Conservation (phyloP, 2,888 invertebrate genomes). For the Mylabris sibirica region DNA sequence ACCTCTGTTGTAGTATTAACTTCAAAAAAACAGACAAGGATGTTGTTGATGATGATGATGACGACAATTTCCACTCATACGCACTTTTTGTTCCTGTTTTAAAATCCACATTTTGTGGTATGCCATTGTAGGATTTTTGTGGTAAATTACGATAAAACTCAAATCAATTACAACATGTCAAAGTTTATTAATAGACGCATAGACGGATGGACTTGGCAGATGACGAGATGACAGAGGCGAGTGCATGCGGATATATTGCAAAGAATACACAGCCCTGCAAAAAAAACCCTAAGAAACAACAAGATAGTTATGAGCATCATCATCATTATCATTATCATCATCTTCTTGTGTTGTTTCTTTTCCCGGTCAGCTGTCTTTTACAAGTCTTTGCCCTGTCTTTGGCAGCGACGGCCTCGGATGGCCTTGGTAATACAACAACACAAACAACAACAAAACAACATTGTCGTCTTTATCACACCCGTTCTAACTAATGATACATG, state of each 20-base stretch:
- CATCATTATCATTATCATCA: constrained; percentile 8
- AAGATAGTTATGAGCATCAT: constrained; percentile 25
- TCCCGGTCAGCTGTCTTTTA: constrained; percentile 21
- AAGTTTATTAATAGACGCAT: not conserved
- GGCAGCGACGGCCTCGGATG: constrained; percentile 39
- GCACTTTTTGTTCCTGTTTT: not conserved
- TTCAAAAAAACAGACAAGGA: not conserved
- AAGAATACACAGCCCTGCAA: constrained; percentile 27
- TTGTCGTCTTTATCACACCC: not conserved
- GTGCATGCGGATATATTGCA: constrained; percentile 34
- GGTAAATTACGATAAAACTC: constrained; percentile 39
- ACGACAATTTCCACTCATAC: not conserved
- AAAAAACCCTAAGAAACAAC: constrained; percentile 15
- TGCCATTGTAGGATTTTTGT: constrained; percentile 41
- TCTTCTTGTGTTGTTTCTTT: constrained; percentile 12
- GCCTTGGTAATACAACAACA: constrained; percentile 45
- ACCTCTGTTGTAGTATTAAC: not conserved
- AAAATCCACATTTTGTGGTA: constrained; percentile 16
- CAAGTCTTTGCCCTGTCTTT: constrained; percentile 20
- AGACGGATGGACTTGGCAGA: not conserved
- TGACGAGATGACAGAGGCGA: constrained; percentile 4
- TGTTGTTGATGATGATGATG: not conserved
- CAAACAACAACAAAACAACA: constrained; percentile 12
- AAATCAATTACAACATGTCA: constrained; percentile 38
- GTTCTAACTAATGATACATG: not conserved